phyloP scores from a whole-genome alignment of 1,140 invertebrate species.

The Drosophila rufa region DNA sequence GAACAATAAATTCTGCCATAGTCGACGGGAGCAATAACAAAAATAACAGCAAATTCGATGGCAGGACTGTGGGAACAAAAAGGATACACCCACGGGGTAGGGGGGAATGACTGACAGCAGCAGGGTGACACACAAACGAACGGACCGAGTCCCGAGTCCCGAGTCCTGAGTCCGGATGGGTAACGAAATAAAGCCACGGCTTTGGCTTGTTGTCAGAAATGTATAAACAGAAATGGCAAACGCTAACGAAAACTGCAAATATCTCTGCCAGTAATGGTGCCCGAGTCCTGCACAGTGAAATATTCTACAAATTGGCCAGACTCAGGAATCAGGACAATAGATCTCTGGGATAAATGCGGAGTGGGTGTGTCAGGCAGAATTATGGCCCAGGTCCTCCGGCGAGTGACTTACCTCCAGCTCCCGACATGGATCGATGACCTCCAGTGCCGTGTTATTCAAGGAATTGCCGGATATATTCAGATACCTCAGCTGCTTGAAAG shows the following conservation, averaged over 20 bases:
- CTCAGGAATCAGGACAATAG: constrained; percentile 32
- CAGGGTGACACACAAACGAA: constrained; percentile 13
- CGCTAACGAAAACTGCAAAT: constrained; percentile 62
- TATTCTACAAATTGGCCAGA: constrained; percentile 69
- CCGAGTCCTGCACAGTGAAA: constrained; percentile 36
- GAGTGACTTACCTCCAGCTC: constrained; percentile 79
- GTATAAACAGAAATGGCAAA: constrained; percentile 50
- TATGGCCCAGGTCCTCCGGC: constrained; percentile 20
- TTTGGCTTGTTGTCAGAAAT: constrained; percentile 51
- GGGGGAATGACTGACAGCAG: constrained; percentile 33
- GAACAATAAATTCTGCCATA: constrained; percentile 60
- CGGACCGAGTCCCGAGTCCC: constrained; percentile 13
- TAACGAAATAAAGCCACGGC: constrained; percentile 36
- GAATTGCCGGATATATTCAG: constrained; percentile 87
- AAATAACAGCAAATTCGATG: constrained; percentile 24
- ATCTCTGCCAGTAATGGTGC: constrained; percentile 27
- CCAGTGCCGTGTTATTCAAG: constrained; percentile 83
- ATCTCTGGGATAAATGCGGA: constrained; percentile 30
- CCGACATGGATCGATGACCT: constrained; percentile 83
- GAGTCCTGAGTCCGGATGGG: constrained; percentile 10
- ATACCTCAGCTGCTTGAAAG: constrained; percentile 86
- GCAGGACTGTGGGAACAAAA: constrained; percentile 32
- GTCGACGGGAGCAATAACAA: constrained; percentile 32
- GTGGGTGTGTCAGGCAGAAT: constrained; percentile 22
- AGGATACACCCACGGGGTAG: constrained; percentile 3